Evolutionary conservation across 2,888 invertebrate genomes (phyloP).

Genomic region (Mamestra brassicae): DNA sequence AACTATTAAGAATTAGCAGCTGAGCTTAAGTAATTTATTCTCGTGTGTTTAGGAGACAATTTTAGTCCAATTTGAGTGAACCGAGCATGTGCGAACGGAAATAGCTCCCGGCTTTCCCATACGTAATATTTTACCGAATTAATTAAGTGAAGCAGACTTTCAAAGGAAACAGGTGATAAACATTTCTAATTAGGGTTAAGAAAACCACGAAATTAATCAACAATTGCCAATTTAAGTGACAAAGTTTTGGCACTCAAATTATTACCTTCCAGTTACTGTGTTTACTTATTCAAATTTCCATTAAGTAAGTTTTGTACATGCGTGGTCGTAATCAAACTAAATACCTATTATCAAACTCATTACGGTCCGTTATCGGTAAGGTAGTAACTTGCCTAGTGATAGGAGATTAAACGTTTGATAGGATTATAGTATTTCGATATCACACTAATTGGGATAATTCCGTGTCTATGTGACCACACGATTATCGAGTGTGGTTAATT

Average conservation of each 20-base stretch:
- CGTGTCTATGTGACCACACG: slow-evolving; percentile 47
- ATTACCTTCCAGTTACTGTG: slow-evolving; percentile 31
- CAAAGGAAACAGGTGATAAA: slow-evolving; percentile 31
- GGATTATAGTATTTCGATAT: slow-evolving; percentile 44
- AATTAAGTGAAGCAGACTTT: slow-evolving; percentile 21
- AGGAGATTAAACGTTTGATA: slow-evolving; percentile 44
- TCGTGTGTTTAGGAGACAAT: slow-evolving; percentile 64
- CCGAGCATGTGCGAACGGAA: slow-evolving; percentile 35
- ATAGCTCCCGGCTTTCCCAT: slow-evolving; percentile 25
- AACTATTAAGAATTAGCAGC: slow-evolving; percentile 88
- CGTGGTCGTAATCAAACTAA: slow-evolving; percentile 20
- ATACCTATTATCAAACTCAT: slow-evolving; percentile 33
- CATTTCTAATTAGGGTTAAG: not conserved
- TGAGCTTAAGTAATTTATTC: slow-evolving; percentile 76
- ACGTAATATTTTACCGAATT: slow-evolving; percentile 38
- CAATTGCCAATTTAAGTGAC: slow-evolving; percentile 14
- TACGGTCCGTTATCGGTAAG: slow-evolving; percentile 8
- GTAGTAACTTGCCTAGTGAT: slow-evolving; percentile 18
- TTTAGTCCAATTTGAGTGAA: slow-evolving; percentile 51
- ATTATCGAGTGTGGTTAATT: slow-evolving; percentile 41
- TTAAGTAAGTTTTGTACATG: slow-evolving; percentile 32
- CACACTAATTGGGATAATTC: slow-evolving; percentile 57
- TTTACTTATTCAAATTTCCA: slow-evolving; percentile 57
- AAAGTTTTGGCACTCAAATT: slow-evolving; percentile 41
- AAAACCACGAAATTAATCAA: slow-evolving; percentile 21